Conservation (phyloP, 2,797 vertebrate species). For the Pangasius sanitwongsei region DNA sequence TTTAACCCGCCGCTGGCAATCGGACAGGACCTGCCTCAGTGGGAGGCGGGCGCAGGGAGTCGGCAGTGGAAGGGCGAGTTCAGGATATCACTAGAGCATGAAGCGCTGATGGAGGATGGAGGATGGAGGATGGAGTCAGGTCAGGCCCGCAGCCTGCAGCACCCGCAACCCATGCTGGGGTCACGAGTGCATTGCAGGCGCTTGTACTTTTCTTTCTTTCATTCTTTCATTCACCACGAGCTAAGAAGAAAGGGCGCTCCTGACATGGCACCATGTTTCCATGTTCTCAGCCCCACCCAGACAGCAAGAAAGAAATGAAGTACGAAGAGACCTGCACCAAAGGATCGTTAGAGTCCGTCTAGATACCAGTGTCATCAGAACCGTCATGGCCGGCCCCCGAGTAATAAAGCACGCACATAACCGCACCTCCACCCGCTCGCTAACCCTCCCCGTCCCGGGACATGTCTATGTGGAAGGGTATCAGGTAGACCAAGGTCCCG, state of each 20-base stretch:
- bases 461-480: constrained; percentile 76
- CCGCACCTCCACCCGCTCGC: background rate
- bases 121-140: constrained; percentile 57
- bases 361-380: constrained; percentile 70
- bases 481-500: constrained; percentile 84
- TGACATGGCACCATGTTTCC: constrained; percentile 21
- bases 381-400: background rate
- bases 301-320: constrained; percentile 24
- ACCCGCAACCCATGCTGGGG: constrained; percentile 65
- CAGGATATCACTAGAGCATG: constrained; percentile 66
- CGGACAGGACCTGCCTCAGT: constrained; percentile 60
- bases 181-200: constrained; percentile 63
- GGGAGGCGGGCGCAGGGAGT: constrained; percentile 50
- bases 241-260: constrained; percentile 27
- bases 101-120: constrained; percentile 43
- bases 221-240: constrained; percentile 1
- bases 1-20: constrained; percentile 76
- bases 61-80: constrained; percentile 64
- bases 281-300: constrained; percentile 24
- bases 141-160: constrained; percentile 69
- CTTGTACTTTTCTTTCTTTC: constrained; percentile 13
- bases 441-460: constrained; percentile 69
- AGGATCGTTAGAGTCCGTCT: constrained; percentile 70
- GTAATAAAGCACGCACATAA: background rate
- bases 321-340: constrained; percentile 56